Evolutionary conservation across 2,888 invertebrate genomes (phyloP).

Genomic region (Endomychus coccineus): DNA sequence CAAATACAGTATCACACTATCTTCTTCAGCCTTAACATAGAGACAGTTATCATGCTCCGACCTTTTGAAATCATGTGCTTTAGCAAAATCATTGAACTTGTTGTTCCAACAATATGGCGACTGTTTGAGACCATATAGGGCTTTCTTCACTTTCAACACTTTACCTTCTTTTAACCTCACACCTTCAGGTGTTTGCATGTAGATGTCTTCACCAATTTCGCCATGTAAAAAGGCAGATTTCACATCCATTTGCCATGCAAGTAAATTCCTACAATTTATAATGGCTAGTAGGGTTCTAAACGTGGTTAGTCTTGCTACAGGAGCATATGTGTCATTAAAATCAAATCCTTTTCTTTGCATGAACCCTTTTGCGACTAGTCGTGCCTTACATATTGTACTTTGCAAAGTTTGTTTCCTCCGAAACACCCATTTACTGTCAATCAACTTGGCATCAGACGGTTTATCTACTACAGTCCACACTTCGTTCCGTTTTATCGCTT

Average conservation of each 20-base stretch:
- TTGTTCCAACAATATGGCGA: constrained; percentile 29
- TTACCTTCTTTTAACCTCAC: constrained; percentile 14
- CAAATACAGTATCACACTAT: constrained; percentile 16
- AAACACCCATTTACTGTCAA: constrained; percentile 23
- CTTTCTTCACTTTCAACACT: constrained; percentile 26
- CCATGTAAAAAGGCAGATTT: constrained; percentile 31
- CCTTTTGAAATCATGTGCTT: constrained; percentile 18
- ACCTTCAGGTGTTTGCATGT: constrained; percentile 26
- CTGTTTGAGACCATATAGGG: constrained; percentile 32
- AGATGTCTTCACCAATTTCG: constrained; percentile 25
- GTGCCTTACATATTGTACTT: constrained; percentile 27
- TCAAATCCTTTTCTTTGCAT: constrained; percentile 24
- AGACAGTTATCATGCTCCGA: constrained; percentile 26
- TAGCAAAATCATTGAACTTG: constrained; percentile 21
- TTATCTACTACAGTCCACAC: constrained; percentile 20
- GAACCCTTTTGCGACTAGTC: constrained; percentile 26
- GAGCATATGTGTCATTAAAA: constrained; percentile 28
- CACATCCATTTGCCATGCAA: constrained; percentile 25
- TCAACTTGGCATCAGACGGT: constrained; percentile 17
- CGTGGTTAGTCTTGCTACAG: constrained; percentile 25
- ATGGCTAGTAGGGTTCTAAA: constrained; percentile 22
- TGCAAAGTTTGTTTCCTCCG: constrained; percentile 22
- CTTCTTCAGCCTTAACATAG: constrained; percentile 16
- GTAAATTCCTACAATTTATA: constrained; percentile 16
- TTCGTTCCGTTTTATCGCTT: constrained; percentile 19